Conservation (phyloP, 2,888 invertebrate species). For the Troilus luridus region DNA sequence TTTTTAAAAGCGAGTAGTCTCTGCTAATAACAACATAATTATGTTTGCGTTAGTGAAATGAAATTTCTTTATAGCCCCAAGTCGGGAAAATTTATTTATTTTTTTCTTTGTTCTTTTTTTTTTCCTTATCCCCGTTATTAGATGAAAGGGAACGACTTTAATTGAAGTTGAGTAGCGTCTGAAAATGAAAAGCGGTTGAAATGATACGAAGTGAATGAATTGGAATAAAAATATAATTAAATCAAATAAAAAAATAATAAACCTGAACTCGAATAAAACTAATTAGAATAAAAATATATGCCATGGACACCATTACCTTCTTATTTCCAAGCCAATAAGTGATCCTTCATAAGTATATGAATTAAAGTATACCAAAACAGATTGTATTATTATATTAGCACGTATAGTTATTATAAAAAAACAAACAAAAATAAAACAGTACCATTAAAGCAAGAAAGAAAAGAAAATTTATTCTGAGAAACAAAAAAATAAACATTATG, state of each 20-base stretch:
- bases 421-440: no score
- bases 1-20: conserved; percentile 1
- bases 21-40: background rate
- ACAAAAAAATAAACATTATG: no score
- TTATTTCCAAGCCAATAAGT: no score
- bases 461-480: no score
- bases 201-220: background rate
- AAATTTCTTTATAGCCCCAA: conserved; percentile 10
- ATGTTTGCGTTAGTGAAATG: conserved; percentile 4
- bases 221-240: background rate
- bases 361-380: no score
- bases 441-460: no score
- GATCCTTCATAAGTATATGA: no score
- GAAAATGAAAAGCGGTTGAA: background rate
- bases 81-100: background rate
- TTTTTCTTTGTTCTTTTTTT: background rate
- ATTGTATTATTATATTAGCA: no score
- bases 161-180: background rate
- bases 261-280: background rate
- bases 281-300: no score
- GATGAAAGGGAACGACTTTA: background rate
- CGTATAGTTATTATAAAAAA: no score
- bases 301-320: no score
- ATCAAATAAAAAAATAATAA: background rate
- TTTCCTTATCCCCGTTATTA: background rate